Evolutionary conservation across 2,797 vertebrate genomes (phyloP).

Genomic region (Lindbergichthys nudifrons): DNA sequence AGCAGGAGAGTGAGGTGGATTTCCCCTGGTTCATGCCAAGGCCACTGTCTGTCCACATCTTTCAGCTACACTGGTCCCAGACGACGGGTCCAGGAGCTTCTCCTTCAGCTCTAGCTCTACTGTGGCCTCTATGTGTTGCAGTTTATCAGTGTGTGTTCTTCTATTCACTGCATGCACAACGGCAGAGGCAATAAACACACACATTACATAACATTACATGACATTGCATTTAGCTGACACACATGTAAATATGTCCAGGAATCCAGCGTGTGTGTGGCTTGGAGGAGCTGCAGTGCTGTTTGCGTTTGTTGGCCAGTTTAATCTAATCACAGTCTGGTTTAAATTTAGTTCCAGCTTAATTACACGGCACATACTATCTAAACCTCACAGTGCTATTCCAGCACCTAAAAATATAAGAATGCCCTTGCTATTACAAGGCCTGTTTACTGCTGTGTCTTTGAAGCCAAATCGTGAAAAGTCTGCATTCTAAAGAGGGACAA

Average conservation of each 20-base stretch:
- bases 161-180: not conserved
- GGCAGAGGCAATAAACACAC: not conserved
- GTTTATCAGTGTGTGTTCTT: not conserved
- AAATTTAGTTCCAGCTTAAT: slow-evolving; percentile 69
- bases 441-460: slow-evolving; percentile 45
- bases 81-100: not conserved
- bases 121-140: not conserved
- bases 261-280: slow-evolving; percentile 23
- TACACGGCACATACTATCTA: slow-evolving; percentile 60
- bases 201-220: too few species aligned
- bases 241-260: not conserved
- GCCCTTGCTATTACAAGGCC: slow-evolving; percentile 39
- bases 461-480: slow-evolving; percentile 30
- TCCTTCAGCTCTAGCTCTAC: not conserved
- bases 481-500: slow-evolving; percentile 23
- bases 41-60: slow-evolving; percentile 3
- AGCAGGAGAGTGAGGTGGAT: slow-evolving; percentile 7
- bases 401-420: slow-evolving; percentile 57
- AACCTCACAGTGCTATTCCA: slow-evolving; percentile 61
- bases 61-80: slow-evolving; percentile 6
- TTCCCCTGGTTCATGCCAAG: slow-evolving; percentile 50
- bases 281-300: slow-evolving; percentile 25
- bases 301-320: slow-evolving; percentile 61
- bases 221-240: too few species aligned
- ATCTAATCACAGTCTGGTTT: slow-evolving; percentile 66